phyloP scores from a whole-genome alignment of 2,797 vertebrate genomes.

The Myotis planiceps region DNA sequence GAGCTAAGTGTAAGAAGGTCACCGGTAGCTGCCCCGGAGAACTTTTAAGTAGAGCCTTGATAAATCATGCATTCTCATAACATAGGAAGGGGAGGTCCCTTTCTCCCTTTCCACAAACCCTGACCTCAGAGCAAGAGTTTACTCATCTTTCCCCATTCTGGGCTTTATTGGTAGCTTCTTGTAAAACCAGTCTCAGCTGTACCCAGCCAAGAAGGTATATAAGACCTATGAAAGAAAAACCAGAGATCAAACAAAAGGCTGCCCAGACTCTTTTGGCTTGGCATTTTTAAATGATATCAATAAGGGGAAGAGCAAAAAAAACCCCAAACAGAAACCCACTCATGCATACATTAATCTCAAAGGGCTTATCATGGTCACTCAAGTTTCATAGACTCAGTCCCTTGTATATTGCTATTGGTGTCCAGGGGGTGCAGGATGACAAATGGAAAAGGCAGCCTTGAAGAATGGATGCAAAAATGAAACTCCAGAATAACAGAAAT shows the following conservation, averaged over 20 bases:
- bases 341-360: neutral
- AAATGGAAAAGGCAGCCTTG: neutral
- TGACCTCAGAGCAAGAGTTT: constrained; percentile 49
- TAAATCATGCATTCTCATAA: constrained; percentile 20
- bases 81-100: constrained; percentile 41
- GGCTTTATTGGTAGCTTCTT: constrained; percentile 62
- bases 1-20: neutral
- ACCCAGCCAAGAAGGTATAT: constrained; percentile 1
- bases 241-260: neutral
- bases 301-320: neutral
- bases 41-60: neutral
- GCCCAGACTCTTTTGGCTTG: neutral
- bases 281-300: neutral
- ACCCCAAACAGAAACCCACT: neutral
- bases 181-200: constrained; percentile 54
- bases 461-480: neutral
- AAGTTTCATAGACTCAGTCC: neutral
- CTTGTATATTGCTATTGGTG: neutral
- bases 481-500: constrained; percentile 36
- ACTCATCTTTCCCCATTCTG: constrained; percentile 69
- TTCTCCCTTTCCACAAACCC: constrained; percentile 2
- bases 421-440: neutral
- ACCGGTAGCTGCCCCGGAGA: neutral
- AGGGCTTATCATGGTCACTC: neutral
- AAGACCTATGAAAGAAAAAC: constrained; percentile 61